Conservation (phyloP, 1,140 invertebrate species). For the Zaprionus kolodkinae region DNA sequence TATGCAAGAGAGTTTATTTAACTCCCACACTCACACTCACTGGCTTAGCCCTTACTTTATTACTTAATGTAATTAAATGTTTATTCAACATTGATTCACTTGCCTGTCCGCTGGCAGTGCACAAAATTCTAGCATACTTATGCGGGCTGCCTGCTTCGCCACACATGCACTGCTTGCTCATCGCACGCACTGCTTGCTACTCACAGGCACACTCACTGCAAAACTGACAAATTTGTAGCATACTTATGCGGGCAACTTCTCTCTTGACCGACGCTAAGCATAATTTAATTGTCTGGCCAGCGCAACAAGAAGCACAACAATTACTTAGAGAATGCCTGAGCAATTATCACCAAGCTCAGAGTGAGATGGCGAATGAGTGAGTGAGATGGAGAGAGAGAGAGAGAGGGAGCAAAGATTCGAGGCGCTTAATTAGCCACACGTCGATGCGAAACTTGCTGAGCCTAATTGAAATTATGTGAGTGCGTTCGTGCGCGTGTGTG, state of each 20-base stretch:
- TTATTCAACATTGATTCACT: neutral
- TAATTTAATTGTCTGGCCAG: constrained; percentile 71
- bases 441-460: constrained; percentile 32
- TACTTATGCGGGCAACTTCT: constrained; percentile 63
- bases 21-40: neutral
- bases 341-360: constrained; percentile 57
- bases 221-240: constrained; percentile 45
- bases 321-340: constrained; percentile 7
- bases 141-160: constrained; percentile 21
- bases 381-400: constrained; percentile 1
- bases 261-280: too few relatives aligned
- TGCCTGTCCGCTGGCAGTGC: neutral
- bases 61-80: constrained; percentile 5
- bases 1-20: neutral
- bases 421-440: constrained; percentile 66
- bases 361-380: constrained; percentile 5
- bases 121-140: constrained; percentile 56
- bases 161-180: too few relatives aligned
- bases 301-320: constrained; percentile 47
- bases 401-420: constrained; percentile 40
- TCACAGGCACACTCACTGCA: neutral
- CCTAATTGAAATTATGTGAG: constrained; percentile 69
- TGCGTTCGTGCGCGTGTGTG: constrained; percentile 17
- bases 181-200: too few relatives aligned
- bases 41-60: neutral